Conservation (phyloP, 2,113 vertebrate genomes). For the Ellobius talpinus region DNA sequence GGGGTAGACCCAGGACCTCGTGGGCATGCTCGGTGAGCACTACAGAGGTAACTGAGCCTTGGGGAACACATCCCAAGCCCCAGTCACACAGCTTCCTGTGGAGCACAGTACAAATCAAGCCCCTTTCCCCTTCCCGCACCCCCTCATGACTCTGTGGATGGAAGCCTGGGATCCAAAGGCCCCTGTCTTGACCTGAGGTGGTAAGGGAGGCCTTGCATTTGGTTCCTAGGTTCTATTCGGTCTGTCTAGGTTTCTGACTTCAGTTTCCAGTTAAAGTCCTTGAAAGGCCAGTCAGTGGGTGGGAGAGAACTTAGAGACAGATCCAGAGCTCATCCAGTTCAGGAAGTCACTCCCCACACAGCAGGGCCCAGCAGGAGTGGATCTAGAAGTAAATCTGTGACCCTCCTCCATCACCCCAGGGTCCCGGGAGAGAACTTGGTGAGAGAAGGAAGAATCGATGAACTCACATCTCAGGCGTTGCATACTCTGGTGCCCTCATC, state of each 20-base stretch:
- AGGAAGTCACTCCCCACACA: not conserved
- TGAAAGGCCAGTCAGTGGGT: constrained; percentile 21
- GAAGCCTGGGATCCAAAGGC: accelerated
- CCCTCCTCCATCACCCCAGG: not conserved
- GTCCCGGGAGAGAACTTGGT: not conserved
- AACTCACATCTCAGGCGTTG: constrained; percentile 93
- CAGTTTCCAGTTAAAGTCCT: not conserved
- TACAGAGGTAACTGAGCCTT: not conserved
- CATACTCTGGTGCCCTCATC: constrained; percentile 94
- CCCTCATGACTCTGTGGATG: accelerated
- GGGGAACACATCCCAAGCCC: not conserved
- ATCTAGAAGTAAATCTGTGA: not conserved
- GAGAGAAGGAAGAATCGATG: not conserved
- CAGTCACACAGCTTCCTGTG: not conserved
- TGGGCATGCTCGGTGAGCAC: too few species aligned
- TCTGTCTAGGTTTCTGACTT: not conserved
- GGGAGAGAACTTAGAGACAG: not conserved
- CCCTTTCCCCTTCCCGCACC: too few species aligned
- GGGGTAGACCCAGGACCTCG: not conserved
- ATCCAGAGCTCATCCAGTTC: not conserved
- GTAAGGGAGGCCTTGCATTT: not conserved
- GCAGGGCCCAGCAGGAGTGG: accelerated
- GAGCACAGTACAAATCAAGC: not conserved
- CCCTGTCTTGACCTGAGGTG: accelerated
- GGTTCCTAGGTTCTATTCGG: not conserved